Evolutionary conservation across 2,888 invertebrate genomes (phyloP).

Genomic region (Zootermopsis nevadensis): DNA sequence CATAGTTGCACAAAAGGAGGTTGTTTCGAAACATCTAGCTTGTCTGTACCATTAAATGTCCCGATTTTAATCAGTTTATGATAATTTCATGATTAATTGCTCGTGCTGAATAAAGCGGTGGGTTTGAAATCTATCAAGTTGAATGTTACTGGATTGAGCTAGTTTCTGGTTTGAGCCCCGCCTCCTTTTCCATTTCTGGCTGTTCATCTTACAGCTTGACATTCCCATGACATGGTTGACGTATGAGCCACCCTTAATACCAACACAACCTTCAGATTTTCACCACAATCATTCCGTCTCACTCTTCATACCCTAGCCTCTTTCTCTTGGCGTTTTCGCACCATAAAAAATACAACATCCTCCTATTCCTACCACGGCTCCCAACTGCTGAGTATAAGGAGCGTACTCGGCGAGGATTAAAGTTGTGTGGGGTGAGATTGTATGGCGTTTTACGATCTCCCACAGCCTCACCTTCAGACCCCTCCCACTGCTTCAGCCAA

Average conservation of each 20-base stretch:
- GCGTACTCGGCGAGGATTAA: background rate
- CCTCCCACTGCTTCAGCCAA: background rate
- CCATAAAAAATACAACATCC: conserved; percentile 2
- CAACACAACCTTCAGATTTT: conserved; percentile 13
- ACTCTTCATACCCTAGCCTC: too few species aligned
- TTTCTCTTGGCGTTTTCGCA: background rate
- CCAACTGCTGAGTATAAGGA: background rate
- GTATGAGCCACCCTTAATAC: conserved; percentile 5
- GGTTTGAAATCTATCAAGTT: too few species aligned
- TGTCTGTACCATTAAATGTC: too few species aligned
- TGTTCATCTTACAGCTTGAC: conserved; percentile 8
- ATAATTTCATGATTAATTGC: too few species aligned
- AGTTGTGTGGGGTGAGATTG: background rate
- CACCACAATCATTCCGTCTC: conserved; percentile 1
- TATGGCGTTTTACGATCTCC: background rate
- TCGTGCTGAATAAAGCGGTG: too few species aligned
- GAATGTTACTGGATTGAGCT: too few species aligned
- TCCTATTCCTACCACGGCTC: background rate
- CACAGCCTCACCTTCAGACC: background rate
- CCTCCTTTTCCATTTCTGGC: background rate
- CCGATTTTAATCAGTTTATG: too few species aligned
- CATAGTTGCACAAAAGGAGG: too few species aligned
- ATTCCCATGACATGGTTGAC: conserved; percentile 9
- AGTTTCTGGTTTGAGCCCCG: too few species aligned
- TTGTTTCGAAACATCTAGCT: too few species aligned